phyloP scores from a whole-genome alignment of 2,797 vertebrate genomes.

The Benthosema pterotum region DNA sequence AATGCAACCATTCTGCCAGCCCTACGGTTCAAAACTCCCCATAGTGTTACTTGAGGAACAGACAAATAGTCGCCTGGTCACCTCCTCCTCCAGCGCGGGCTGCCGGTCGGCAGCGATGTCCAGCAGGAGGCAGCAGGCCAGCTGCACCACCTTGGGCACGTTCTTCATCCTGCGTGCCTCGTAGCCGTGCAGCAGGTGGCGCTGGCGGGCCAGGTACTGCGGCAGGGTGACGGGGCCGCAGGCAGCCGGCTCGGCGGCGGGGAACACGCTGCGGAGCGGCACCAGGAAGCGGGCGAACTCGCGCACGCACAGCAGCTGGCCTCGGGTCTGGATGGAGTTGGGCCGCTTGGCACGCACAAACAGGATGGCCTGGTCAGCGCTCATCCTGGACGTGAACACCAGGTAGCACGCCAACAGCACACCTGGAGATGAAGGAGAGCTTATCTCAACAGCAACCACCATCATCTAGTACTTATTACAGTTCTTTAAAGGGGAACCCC shows the following conservation, averaged over 20 bases:
- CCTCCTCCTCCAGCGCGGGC: constrained; percentile 77
- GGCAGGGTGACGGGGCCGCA: constrained; percentile 84
- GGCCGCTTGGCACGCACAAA: constrained; percentile 94
- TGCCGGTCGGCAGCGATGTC: constrained; percentile 90
- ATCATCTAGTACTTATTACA: too few species aligned
- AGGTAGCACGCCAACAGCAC: constrained; percentile 95
- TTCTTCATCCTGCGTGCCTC: constrained; percentile 94
- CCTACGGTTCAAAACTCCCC: too few species aligned
- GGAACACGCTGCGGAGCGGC: constrained; percentile 90
- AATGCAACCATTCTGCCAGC: too few species aligned
- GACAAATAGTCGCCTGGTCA: too few species aligned
- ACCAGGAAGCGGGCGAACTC: constrained; percentile 95
- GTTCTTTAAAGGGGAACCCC: too few species aligned
- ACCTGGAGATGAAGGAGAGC: too few species aligned
- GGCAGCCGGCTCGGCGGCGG: constrained; percentile 86
- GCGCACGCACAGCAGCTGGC: constrained; percentile 91
- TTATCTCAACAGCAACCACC: too few species aligned
- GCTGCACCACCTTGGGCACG: constrained; percentile 92
- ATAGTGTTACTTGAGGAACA: too few species aligned
- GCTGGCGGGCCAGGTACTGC: constrained; percentile 94
- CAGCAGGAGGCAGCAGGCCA: constrained; percentile 87
- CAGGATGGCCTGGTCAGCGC: constrained; percentile 94
- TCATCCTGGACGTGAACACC: constrained; percentile 95
- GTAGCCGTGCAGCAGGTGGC: constrained; percentile 94
- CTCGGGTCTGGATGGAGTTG: constrained; percentile 95